phyloP scores from a whole-genome alignment of 2,113 vertebrate species.

The Crotalus horridus region DNA sequence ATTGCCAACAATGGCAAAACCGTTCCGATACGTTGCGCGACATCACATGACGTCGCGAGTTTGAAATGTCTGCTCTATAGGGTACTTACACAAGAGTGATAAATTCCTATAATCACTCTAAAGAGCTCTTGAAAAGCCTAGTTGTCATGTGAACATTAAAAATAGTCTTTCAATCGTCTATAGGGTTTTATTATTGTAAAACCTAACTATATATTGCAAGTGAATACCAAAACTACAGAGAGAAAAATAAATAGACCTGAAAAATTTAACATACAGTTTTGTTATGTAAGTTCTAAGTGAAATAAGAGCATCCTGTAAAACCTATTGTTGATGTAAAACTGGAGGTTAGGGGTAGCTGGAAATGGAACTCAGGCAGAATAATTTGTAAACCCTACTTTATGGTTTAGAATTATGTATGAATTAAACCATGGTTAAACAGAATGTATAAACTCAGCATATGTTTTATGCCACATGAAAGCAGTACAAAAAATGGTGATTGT shows the following conservation, averaged over 20 bases:
- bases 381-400: neutral
- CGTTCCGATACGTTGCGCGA: too few species aligned
- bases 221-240: neutral
- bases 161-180: neutral
- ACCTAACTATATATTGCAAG: neutral
- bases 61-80: neutral
- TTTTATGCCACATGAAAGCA: neutral
- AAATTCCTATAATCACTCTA: neutral
- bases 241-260: neutral
- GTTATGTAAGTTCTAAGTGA: neutral
- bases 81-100: neutral
- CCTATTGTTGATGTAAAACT: neutral
- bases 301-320: neutral
- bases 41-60: too few species aligned
- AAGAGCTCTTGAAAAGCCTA: neutral
- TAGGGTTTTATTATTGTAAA: neutral
- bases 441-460: neutral
- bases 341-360: neutral
- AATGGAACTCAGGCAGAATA: neutral
- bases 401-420: neutral
- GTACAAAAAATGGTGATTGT: neutral
- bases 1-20: too few species aligned
- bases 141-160: constrained; percentile 2
- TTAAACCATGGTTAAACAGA: neutral
- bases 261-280: neutral